Percentiles rank a stretch among this genome's conserved stretches.
These are phyloP conservation scores for Montipora cactus DNA, from an alignment of 64 coral and sea anemone species.

Conservation along the genomic window DNA sequence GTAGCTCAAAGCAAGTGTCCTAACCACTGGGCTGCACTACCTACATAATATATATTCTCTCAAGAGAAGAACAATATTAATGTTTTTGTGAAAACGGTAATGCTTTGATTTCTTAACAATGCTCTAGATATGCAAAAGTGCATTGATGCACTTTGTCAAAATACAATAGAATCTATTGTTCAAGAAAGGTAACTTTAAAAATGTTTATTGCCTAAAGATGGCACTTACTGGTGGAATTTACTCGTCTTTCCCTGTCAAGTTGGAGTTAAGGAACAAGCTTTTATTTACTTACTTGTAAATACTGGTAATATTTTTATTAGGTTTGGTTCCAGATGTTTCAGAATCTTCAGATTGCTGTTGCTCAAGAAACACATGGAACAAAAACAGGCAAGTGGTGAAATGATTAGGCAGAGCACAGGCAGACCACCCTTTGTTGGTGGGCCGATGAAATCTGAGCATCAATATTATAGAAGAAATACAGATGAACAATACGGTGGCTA, in stretches of 20 bases:
- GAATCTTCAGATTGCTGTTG: conserved; percentile 90
- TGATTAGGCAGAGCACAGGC: not conserved
- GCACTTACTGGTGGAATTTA: too few species aligned
- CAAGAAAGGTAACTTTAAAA: conserved; percentile 79
- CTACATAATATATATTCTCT: too few species aligned
- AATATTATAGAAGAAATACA: too few species aligned
- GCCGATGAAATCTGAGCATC: too few species aligned
- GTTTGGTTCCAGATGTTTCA: conserved; percentile 92
- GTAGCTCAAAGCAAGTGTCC: not conserved
- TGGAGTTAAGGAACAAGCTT: not conserved
- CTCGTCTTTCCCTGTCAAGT: not conserved
- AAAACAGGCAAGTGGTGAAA: conserved; percentile 74
- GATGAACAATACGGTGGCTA: too few species aligned
- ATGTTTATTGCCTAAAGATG: not conserved
- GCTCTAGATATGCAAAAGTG: conserved; percentile 90
- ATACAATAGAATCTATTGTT: conserved; percentile 83
- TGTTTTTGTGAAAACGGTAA: not conserved
- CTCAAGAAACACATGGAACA: conserved; percentile 94
- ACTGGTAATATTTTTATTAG: conserved; percentile 9
- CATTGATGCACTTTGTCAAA: conserved; percentile 75
- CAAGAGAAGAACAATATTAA: not conserved
- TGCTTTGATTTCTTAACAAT: conserved; percentile 10
- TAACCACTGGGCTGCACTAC: too few species aligned
- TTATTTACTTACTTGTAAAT: not conserved
- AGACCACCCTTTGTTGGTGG: too few species aligned